Percentiles rank a stretch among this genome's conserved stretches.
Conservation (phyloP, 2,113 vertebrate genomes). For the Chinchilla lanigera region DNA sequence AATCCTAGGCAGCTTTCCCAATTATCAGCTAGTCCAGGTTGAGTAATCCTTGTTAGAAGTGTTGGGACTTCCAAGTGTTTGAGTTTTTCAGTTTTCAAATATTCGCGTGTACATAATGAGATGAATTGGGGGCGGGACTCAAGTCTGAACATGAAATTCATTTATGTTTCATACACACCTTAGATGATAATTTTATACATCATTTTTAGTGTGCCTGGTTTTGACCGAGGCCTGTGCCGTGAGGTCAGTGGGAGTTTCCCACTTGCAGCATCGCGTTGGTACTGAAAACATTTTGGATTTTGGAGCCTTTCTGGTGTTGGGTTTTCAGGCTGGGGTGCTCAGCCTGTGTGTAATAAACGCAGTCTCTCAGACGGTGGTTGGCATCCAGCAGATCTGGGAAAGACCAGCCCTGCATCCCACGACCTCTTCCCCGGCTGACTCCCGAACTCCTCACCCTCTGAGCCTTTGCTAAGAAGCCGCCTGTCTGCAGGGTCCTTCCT, state of each 20-base stretch:
- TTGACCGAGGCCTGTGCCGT: not conserved
- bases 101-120: not conserved
- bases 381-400: not conserved
- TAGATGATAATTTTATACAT: not conserved
- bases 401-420: not conserved
- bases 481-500: not conserved
- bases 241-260: not conserved
- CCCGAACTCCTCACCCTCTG: not conserved
- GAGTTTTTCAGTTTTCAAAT: not conserved
- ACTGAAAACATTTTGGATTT: not conserved
- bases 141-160: not conserved
- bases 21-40: accelerated
- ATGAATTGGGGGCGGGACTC: not conserved
- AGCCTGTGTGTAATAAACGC: not conserved
- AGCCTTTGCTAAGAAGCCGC: not conserved
- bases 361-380: not conserved
- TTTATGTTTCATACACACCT: not conserved
- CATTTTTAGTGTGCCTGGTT: not conserved
- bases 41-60: not conserved
- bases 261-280: not conserved
- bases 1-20: not conserved
- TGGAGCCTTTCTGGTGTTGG: not conserved
- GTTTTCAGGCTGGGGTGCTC: not conserved
- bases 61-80: not conserved
- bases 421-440: not conserved